These are phyloP conservation scores for Hycleus phaleratus DNA, from an alignment of 1,140 invertebrate genomes.

Conservation along the genomic window DNA sequence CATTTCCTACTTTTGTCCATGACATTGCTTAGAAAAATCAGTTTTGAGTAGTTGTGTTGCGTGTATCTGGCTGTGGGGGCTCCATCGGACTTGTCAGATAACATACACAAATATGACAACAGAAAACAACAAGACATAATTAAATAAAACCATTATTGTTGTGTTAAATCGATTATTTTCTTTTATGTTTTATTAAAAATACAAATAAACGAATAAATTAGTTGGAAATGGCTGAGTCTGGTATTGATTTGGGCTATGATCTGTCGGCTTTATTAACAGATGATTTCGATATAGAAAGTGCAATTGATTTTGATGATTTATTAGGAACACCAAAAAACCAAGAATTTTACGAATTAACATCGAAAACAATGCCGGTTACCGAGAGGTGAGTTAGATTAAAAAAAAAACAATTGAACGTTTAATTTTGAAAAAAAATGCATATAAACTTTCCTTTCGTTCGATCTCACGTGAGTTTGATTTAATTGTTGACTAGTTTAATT, in stretches of 20 bases:
- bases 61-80: not conserved
- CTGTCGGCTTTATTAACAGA: conserved; percentile 52
- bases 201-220: not conserved
- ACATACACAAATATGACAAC: conserved; percentile 7
- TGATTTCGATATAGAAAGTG: conserved; percentile 48
- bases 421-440: not conserved
- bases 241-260: conserved; percentile 65
- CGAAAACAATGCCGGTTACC: conserved; percentile 53
- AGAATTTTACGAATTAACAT: conserved; percentile 60
- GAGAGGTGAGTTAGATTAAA: conserved; percentile 47
- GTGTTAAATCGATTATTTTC: too few relatives aligned
- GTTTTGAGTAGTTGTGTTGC: conserved; percentile 17
- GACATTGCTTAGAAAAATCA: conserved; percentile 30
- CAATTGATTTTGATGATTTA: conserved; percentile 48
- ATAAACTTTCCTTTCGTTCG: not conserved
- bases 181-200: too few relatives aligned
- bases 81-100: conserved; percentile 1
- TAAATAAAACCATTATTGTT: conserved; percentile 1
- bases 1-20: conserved; percentile 20
- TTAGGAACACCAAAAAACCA: conserved; percentile 52
- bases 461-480: too few relatives aligned
- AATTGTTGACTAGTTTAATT: too few relatives aligned
- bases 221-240: conserved; percentile 49
- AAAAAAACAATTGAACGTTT: too few relatives aligned
- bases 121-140: conserved; percentile 1